Base-by-base conservation (phyloP, 2,888 invertebrate genomes). In the Pseudococcus viburni region DNA sequence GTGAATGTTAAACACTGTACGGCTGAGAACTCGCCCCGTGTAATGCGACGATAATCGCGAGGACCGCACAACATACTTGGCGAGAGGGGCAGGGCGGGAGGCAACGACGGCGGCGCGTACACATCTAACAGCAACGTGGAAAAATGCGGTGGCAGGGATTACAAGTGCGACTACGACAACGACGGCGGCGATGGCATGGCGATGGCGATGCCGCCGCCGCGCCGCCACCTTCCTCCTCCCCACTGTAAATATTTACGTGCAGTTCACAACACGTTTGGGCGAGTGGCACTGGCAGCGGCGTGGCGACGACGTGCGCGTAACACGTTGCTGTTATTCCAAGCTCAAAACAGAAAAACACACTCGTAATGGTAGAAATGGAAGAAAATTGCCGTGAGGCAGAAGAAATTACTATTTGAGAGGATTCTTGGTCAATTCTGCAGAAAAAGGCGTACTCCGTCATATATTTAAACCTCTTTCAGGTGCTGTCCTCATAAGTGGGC, bases 61-160 rank as follows among this genome's bases (percentile, higher is more conserved):
- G 22, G 26, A 22, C 22, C 68, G 64, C 64, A 64, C 64, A 64
- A 64, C 19, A 22, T n/a, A 64, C 19, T 11, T 19, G 15, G 64
- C 42, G 42, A n/a, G 55, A 15, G 15, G 55, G 55, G 55, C 26
- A n/a, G 55, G 55, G 6, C 55, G 55, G 48, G 48, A 6, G 12
- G 15, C 48, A 51, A 55, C n/a, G 55, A 55, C 55, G 55, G 55
- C 55, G 85, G 39, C 85, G 77, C 77, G 26, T 51, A 51, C 55
- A 73, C 68, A 68, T 68, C 68, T 68, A 68, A 22, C 22, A 68
- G 55, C 87, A 87, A 77, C 87, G 87, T 87, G 87, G 87, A 87
- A 87, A 87, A 77, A 87, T 80, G 80, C 46, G 73, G 73, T 33
- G 77, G 77, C 33, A 77, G 87, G 87, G 87, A 80, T 80, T 22